phyloP scores from a whole-genome alignment of 1,140 invertebrate species.

The Tetragnatha versicolor region DNA sequence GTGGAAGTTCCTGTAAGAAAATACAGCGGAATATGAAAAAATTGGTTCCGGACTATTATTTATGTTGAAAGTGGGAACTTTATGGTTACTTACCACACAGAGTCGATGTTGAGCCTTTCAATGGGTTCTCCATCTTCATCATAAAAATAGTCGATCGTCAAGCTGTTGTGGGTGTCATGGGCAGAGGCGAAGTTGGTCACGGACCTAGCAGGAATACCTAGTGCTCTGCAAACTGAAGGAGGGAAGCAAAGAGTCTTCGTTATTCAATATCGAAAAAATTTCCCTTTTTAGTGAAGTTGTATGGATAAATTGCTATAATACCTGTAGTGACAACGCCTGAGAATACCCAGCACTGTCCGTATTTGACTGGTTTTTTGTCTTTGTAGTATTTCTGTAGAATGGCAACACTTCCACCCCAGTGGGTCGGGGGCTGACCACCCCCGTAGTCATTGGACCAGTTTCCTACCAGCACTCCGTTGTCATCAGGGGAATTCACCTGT shows the following conservation, averaged over 20 bases:
- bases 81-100: constrained; percentile 56
- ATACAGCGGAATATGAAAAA: background rate
- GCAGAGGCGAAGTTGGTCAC: constrained; percentile 78
- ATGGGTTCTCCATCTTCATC: constrained; percentile 68
- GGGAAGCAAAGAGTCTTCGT: background rate
- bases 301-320: constrained; percentile 58
- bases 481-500: constrained; percentile 75
- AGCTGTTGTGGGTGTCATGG: constrained; percentile 76
- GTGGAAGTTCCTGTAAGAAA: constrained; percentile 79
- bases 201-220: constrained; percentile 76
- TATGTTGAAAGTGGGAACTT: background rate
- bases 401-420: constrained; percentile 73
- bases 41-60: background rate
- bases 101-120: constrained; percentile 56
- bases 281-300: background rate
- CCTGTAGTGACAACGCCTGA: constrained; percentile 75
- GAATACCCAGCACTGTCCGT: constrained; percentile 83
- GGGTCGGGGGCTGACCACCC: constrained; percentile 73
- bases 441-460: constrained; percentile 77
- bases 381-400: constrained; percentile 72
- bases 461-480: constrained; percentile 74
- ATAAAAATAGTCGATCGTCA: constrained; percentile 78
- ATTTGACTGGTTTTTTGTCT: constrained; percentile 71
- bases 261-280: background rate
- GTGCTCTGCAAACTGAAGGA: constrained; percentile 71